Evolutionary conservation across 2,797 vertebrate species (phyloP).

Genomic region (Florisuga fusca): DNA sequence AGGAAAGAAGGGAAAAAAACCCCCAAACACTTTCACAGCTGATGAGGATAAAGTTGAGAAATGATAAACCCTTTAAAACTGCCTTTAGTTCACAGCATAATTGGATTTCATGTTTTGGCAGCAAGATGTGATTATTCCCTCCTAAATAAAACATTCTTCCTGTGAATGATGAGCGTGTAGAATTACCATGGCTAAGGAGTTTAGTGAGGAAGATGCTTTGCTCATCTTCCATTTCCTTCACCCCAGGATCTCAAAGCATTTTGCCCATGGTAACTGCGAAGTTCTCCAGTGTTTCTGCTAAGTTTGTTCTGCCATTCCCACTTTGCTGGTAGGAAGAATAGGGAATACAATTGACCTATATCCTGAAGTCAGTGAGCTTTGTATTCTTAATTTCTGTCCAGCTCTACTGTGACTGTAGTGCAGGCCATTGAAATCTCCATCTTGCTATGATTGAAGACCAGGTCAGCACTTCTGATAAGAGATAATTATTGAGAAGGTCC

Average conservation of each 20-base stretch:
- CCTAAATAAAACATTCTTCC: conserved; percentile 60
- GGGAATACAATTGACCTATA: neutral
- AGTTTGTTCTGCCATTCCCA: neutral
- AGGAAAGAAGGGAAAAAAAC: neutral
- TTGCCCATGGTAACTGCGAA: neutral
- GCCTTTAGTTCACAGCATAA: conserved; percentile 65
- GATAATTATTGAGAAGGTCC: neutral
- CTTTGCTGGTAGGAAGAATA: neutral
- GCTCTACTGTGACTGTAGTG: neutral
- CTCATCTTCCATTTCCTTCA: conserved; percentile 8
- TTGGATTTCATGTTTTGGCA: conserved; percentile 74
- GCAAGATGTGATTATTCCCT: conserved; percentile 60
- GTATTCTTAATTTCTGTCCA: neutral
- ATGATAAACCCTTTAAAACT: conserved; percentile 56
- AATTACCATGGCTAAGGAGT: conserved; percentile 71
- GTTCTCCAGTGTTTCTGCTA: neutral
- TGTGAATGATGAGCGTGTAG: conserved; percentile 62
- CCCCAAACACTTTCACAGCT: neutral
- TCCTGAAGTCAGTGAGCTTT: neutral
- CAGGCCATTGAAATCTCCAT: neutral
- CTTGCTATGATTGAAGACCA: neutral
- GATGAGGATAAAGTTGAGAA: conserved; percentile 50
- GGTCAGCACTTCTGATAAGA: neutral
- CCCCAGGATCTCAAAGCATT: conserved; percentile 8
- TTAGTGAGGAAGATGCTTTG: conserved; percentile 46